Conservation (phyloP, 2,113 vertebrate species). For the Limnothrissa miodon region DNA sequence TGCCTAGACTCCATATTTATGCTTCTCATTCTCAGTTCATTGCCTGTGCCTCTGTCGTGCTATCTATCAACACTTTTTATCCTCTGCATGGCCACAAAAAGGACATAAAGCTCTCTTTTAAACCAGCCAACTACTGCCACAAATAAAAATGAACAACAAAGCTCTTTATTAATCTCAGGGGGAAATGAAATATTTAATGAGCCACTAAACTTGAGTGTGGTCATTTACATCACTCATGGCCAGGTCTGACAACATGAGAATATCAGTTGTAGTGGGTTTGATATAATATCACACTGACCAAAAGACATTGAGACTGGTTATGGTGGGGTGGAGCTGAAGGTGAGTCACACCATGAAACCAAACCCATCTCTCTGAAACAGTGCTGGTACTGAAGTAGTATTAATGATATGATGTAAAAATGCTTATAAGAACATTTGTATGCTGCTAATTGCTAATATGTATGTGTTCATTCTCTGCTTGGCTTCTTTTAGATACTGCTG, state of each 20-base stretch:
- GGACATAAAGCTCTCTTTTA: constrained; percentile 93
- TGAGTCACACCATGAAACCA: neutral
- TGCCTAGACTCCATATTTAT: constrained; percentile 95
- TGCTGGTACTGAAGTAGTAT: neutral
- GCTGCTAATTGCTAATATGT: neutral
- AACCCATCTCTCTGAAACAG: neutral
- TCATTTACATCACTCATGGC: constrained; percentile 85
- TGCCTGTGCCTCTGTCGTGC: constrained; percentile 89
- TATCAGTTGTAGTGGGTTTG: neutral
- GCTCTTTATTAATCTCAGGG: constrained; percentile 90
- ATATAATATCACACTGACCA: constrained; percentile 25
- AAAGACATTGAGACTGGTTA: neutral
- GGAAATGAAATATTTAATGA: constrained; percentile 92
- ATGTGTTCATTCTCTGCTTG: neutral
- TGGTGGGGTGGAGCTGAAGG: neutral
- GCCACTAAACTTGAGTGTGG: constrained; percentile 90
- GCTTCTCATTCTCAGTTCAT: constrained; percentile 95
- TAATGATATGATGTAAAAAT: no score
- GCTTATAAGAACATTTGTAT: no score
- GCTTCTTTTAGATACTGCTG: neutral
- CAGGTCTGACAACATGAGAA: constrained; percentile 21
- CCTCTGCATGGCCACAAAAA: constrained; percentile 88
- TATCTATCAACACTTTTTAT: constrained; percentile 96
- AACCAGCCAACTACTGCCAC: constrained; percentile 86
- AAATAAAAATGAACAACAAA: constrained; percentile 92